These are phyloP conservation scores for Gadus macrocephalus DNA, from an alignment of 2,113 vertebrate species.

Conservation along the genomic window DNA sequence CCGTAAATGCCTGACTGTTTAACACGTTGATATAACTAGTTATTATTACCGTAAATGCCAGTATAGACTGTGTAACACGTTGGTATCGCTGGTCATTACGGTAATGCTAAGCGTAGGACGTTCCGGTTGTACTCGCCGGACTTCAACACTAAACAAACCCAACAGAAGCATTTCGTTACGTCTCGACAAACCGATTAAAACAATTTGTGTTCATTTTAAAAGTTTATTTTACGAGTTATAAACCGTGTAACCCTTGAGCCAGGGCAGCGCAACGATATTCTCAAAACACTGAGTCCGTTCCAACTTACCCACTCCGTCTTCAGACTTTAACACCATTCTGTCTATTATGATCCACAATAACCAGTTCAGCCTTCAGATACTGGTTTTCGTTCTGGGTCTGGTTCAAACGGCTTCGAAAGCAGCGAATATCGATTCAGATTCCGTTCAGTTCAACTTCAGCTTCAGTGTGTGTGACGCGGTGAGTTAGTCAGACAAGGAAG, in stretches of 20 bases:
- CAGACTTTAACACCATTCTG: slow-evolving; percentile 77
- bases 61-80: neutral
- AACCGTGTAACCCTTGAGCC: too few species aligned
- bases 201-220: neutral
- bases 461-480: neutral
- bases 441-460: too few species aligned
- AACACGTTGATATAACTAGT: neutral
- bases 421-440: neutral
- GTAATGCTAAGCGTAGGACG: neutral
- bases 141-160: neutral
- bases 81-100: neutral
- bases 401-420: neutral
- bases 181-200: neutral
- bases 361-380: slow-evolving; percentile 22
- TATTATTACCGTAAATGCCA: neutral
- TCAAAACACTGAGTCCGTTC: too few species aligned
- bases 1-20: too few species aligned
- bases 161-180: neutral
- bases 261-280: too few species aligned
- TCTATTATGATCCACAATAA: slow-evolving; percentile 6
- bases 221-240: neutral
- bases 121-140: neutral
- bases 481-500: neutral
- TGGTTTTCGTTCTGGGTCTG: slow-evolving; percentile 7
- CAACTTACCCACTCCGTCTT: slow-evolving; percentile 78